Evolutionary conservation across 2,797 vertebrate genomes (phyloP), one percentile per base, ranked within the genome.

Genomic region (Prunella strophiata): DNA sequence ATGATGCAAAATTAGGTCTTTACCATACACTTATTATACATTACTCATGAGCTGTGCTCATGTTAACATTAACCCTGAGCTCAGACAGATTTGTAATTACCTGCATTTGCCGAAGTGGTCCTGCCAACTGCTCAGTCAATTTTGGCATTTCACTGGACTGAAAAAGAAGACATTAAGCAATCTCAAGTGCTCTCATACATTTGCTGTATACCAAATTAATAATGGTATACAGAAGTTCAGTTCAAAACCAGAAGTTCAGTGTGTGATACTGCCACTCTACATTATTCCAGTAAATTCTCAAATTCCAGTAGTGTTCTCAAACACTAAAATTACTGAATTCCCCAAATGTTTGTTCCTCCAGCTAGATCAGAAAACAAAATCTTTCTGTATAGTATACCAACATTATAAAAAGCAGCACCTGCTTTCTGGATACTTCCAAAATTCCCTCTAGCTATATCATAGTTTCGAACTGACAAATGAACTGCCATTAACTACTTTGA

Each of bases 71-170:
- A 51, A 36, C 14, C 7, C 30, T 9, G 6, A 75, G 52, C 18
- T 85, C 54, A 55, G 54, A 12, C 17, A 74, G 63, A n/a, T 42
- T 67, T 34, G 25, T 27, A 16, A 40, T 89, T 98, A 99, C 99
- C 99, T 99, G 99, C 99, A 99, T 99, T 92, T 99, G 99, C 67
- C 99, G 98, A 81, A 99, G 98, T 0, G 99, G 99, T 58, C 98
- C 99, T 8, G 99, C 99, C 40, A 99, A 97, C 32, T 99, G 99
- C 91, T 99, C 99, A 0, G 99, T 99, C 92, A 99, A 93, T 88
- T 99, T 99, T 22, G 99, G 99, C 99, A 99, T 99, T 98, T 99
- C 99, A 43, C 97, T 99, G 71, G 99, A 99, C 99, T 99, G 96
- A 12, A 97, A 96, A 76, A 95, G 86, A 95, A 40, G 54, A 84